Evolutionary conservation across 2,888 invertebrate species (phyloP), one percentile per base, ranked within the genome.

Genomic region (Pomacea canaliculata): DNA sequence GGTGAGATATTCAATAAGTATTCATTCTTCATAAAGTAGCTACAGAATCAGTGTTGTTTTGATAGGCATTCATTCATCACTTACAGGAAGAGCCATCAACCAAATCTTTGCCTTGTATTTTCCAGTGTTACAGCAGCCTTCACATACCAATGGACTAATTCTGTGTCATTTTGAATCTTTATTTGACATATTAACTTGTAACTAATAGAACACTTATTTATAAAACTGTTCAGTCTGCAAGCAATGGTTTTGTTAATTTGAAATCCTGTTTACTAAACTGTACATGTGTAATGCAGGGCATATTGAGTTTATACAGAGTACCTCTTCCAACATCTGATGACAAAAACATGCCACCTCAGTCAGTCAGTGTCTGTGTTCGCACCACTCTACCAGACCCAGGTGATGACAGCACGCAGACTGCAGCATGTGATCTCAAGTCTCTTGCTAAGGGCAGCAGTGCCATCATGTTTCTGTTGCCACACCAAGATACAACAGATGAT

Each of bases 351-450:
- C 46, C 18, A 56, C 70, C 77, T 5, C 10, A 74, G 23, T 76
- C 79, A 23, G 76, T 87, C 7, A 83, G 83, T n/a, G 77, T 88
- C 8, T 87, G 87, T 83, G 83, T 87, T 10, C 79, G 86, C 19
- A 79, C 79, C 12, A 71, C 85, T 8, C 62, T 76, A 23, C 85
- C 85, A 23, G 76, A 78, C 9, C 82, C 84, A n/a, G 75, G 78
- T 37, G 65, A 62, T 7, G 79, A 81, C 62, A 82, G 82, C n/a
- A 77, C 81, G 13, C 70, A 77, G 48, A 71, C 75, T 10, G 49
- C 82, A 56, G 76, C 68, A 7, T 23, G 46, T 49, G 73, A 72
- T 2, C 72, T 81, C n/a, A 77, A 83, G 37, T 70, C 78, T 18
- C 56, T 83, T 49, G 78, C 85, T 18, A 79, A 84, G 71, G 89